Evolutionary conservation across 2,888 invertebrate genomes (phyloP), one percentile per base, ranked within the genome.

Genomic region (Leptopilina drosophilae): DNA sequence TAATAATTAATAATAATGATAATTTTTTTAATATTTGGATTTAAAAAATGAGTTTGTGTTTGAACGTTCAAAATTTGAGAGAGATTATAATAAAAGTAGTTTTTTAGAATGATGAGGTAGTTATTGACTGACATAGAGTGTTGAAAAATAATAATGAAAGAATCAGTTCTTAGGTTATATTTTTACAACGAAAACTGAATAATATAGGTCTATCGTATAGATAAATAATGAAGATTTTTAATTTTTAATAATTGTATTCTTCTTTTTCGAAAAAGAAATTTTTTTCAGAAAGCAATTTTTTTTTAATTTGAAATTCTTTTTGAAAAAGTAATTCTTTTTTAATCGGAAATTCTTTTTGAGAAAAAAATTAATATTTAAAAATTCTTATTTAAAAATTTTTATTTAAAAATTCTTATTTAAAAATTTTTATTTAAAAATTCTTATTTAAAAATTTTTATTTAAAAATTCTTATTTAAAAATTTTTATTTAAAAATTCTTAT

Each of bases 101-200:
- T 49, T 33, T 33, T 14, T 53, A 53, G n/a, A 73, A 73, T 14
- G 53, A n/a, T n/a, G 56, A 73, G 56, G 56, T 33, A 73, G 56
- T 33, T 56, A 33, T 33, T 49, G 33, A 73, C 73, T 56, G 73
- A 53, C n/a, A 33, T 14, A 69, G 53, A 73, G 26, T 53, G 33
- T 15, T 53, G n/a, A 26, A 69, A 49, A 14, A 53, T 33, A 33
- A 33, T 26, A 73, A 56, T 26, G 12, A 40, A 33, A 56, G 8
- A 56, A 20, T 20, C 14, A 42, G 65, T n/a, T 40, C 40, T 66
- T 73, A 73, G 69, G 69, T 73, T 20, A 7, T 73, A 73, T 73
- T 73, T 73, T 73, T 73, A 53, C 73, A 73, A 73, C 56, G 73
- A 73, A 73, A 53, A 53, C 3, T 26, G 14, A 6, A 46, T 69